phyloP scores from a whole-genome alignment of 2,797 vertebrate species.

The Lerista edwardsae region DNA sequence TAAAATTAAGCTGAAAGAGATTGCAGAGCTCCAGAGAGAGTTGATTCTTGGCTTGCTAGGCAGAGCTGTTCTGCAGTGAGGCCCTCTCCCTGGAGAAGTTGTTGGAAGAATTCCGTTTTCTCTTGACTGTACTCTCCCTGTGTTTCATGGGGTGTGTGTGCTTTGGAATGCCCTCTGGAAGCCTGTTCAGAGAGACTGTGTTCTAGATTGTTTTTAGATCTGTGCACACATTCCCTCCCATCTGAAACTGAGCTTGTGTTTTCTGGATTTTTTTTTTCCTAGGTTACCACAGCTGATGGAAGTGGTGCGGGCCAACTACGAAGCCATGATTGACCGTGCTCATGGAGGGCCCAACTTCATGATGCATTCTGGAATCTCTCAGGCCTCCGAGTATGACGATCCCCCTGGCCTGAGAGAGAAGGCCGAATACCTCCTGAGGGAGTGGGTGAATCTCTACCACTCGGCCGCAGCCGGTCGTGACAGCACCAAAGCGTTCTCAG shows the following conservation, averaged over 20 bases:
- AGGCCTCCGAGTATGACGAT: slow-evolving; percentile 98
- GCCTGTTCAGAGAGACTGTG: background rate
- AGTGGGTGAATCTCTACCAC: slow-evolving; percentile 99
- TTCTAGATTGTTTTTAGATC: background rate
- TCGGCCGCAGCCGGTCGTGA: slow-evolving; percentile 97
- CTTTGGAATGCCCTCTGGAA: no score
- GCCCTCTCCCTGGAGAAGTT: no score
- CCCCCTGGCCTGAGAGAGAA: slow-evolving; percentile 97
- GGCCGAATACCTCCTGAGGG: slow-evolving; percentile 96
- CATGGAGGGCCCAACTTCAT: slow-evolving; percentile 99
- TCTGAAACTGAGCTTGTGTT: slow-evolving; percentile 32
- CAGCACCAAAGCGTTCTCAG: slow-evolving; percentile 99
- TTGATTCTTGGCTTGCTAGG: no score
- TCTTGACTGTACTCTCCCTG: no score
- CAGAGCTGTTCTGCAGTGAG: no score
- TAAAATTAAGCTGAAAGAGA: no score
- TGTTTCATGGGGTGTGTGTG: no score
- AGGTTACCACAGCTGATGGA: slow-evolving; percentile 99
- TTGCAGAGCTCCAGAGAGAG: no score
- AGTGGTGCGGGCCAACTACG: slow-evolving; percentile 97
- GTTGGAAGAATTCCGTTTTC: no score
- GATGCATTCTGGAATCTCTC: slow-evolving; percentile 99
- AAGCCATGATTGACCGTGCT: slow-evolving; percentile 98
- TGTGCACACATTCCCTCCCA: no score
- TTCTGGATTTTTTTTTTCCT: slow-evolving; percentile 59